These are phyloP conservation scores for Myotis findleyi DNA, from an alignment of 2,797 vertebrate species.

Conservation along the genomic window DNA sequence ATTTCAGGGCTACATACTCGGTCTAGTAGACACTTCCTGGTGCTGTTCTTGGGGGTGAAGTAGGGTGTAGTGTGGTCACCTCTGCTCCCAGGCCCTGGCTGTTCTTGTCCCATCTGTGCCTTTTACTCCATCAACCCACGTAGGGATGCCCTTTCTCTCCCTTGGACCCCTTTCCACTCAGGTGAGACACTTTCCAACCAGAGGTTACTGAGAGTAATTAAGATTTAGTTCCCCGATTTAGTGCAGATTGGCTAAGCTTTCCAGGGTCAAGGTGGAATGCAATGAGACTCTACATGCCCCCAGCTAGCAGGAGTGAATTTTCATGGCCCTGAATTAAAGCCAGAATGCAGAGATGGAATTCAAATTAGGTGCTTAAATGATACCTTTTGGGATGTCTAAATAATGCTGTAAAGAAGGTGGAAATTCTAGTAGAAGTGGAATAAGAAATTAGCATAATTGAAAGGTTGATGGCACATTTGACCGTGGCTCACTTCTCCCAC, in stretches of 20 bases:
- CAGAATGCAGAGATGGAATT: neutral
- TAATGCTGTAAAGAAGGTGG: neutral
- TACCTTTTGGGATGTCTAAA: neutral
- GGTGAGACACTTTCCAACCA: neutral
- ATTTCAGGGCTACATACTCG: neutral
- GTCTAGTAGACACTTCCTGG: neutral
- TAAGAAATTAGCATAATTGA: neutral
- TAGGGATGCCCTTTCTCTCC: neutral
- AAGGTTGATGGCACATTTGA: neutral
- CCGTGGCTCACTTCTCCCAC: neutral
- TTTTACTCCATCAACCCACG: neutral
- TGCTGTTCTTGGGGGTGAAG: neutral
- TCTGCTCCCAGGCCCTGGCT: neutral
- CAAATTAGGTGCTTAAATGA: neutral
- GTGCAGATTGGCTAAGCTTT: neutral
- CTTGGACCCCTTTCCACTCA: neutral
- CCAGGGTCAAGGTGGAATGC: neutral
- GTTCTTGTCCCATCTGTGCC: fast-evolving
- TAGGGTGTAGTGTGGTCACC: neutral
- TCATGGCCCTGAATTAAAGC: neutral
- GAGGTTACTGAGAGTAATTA: slow-evolving; percentile 17
- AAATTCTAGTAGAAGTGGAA: neutral
- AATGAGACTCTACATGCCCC: neutral
- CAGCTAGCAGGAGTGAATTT: neutral
- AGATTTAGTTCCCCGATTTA: neutral